Evolutionary conservation across 2,113 vertebrate species (phyloP), one percentile per base, ranked within the genome.

Genomic region (Lamprologus callipterus): DNA sequence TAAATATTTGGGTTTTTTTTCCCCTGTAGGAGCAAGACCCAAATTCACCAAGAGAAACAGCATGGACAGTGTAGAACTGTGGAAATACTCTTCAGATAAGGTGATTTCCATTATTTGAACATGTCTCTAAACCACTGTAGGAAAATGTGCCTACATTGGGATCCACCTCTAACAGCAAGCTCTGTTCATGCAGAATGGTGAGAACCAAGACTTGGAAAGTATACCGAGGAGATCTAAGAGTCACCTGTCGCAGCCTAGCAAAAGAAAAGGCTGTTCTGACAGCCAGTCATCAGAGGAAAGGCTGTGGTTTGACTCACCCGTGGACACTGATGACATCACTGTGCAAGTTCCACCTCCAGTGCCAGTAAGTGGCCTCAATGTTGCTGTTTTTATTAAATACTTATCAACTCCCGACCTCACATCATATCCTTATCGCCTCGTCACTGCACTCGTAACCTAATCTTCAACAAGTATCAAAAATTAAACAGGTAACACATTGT

Each of bases 21-120:
- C 82, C 17, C 63, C 37, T 84, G 80, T 93, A 99, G 98, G 99
- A 79, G 99, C 98, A 85, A 96, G 98, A 88, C 98, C 99, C 84
- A 99, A 99, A 93, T 96, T 97, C 92, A 96, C 93, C 12, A 97
- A 98, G 87, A 96, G 97, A 88, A 97, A 96, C 96, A 98, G 97
- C 82, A 96, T 97, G 88, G 98, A 98, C 94, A 97, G 97, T 90
- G 96, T 99, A 28, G 98, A 98, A 23, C 92, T 98, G 58, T 97
- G 98, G 95, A 97, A 97, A 68, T 97, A 97, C 82, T 96, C 97
- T 9, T 96, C 96, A 75, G 97, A 98, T 70, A 98, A 97, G 98
- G 99, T 99, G 75, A 87, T 19, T 26, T 53, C 21, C 79, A 16
- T 8, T 21, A 80, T 49, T 68, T 82, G 26, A 68, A 21, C 28